These are phyloP conservation scores for Mercenaria mercenaria DNA, from an alignment of 1,140 invertebrate genomes.

Conservation along the genomic window DNA sequence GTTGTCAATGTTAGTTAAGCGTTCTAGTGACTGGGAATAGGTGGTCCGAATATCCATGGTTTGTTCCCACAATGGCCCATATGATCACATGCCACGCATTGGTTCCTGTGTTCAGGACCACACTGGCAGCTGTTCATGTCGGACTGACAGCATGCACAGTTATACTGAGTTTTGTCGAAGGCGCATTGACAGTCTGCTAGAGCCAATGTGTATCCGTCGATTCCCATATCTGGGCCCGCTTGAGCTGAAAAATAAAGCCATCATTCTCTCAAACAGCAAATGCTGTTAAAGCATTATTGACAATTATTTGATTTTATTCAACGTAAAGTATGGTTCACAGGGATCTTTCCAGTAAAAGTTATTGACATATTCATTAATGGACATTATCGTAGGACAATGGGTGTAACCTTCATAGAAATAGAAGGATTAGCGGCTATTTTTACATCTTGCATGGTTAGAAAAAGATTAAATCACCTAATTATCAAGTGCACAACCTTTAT, in stretches of 20 bases:
- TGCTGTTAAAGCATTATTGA: too few species aligned
- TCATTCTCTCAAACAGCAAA: too few species aligned
- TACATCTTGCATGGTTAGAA: too few species aligned
- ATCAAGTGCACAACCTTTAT: too few species aligned
- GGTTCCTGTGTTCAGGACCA: constrained; percentile 29
- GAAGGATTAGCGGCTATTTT: too few species aligned
- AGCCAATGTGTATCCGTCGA: constrained; percentile 32
- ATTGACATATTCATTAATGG: too few species aligned
- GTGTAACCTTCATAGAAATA: too few species aligned
- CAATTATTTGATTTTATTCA: too few species aligned
- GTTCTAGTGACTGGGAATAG: background rate
- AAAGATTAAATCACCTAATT: too few species aligned
- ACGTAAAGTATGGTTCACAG: too few species aligned
- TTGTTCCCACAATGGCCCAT: constrained; percentile 46
- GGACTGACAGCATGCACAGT: constrained; percentile 14
- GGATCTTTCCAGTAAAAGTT: too few species aligned
- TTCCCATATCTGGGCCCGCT: background rate
- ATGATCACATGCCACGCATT: constrained; percentile 42
- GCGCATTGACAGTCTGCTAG: constrained; percentile 14
- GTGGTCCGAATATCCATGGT: constrained; percentile 47
- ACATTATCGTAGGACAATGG: too few species aligned
- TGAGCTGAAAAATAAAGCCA: background rate
- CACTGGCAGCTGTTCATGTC: constrained; percentile 35
- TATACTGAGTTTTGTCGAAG: constrained; percentile 1
- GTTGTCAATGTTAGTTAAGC: background rate